Evolutionary conservation across 2,113 vertebrate genomes (phyloP).

Genomic region (Lophotis ruficrista): DNA sequence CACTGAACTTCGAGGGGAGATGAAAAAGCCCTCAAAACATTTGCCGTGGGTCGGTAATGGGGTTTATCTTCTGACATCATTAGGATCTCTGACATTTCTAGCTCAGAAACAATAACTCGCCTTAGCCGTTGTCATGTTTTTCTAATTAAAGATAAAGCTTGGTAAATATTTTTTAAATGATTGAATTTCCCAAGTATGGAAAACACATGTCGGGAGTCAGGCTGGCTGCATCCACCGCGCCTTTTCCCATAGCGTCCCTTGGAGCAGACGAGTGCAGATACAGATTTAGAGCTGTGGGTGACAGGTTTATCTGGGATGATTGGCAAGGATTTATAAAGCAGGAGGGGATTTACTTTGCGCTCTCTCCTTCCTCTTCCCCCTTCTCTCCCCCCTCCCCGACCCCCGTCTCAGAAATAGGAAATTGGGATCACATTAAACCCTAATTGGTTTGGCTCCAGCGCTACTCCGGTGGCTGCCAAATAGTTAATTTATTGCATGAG

Average conservation of each 20-base stretch:
- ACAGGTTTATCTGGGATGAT: constrained; percentile 69
- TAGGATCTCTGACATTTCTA: constrained; percentile 53
- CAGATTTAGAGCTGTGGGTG: constrained; percentile 50
- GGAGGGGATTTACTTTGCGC: constrained; percentile 56
- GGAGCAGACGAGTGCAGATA: constrained; percentile 16
- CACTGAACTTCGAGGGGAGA: background rate
- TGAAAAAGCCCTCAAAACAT: background rate
- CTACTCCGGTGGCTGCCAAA: constrained; percentile 58
- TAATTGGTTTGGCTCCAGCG: constrained; percentile 74
- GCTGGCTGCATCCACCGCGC: constrained; percentile 4
- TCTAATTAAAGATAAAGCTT: constrained; percentile 73
- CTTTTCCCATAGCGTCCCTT: constrained; percentile 42
- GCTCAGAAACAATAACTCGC: constrained; percentile 64
- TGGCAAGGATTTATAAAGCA: constrained; percentile 70
- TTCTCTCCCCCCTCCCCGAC: background rate
- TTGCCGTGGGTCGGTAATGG: background rate
- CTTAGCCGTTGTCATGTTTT: constrained; percentile 68
- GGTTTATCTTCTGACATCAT: constrained; percentile 65
- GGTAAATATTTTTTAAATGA: constrained; percentile 76
- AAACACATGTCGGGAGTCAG: constrained; percentile 65
- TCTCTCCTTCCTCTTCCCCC: background rate
- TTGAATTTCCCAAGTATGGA: constrained; percentile 70
- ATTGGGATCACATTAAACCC: constrained; percentile 70
- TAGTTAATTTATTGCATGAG: constrained; percentile 75
- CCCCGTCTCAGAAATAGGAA: constrained; percentile 66